Conservation (phyloP, 2,797 vertebrate genomes). For the Squalus acanthias region DNA sequence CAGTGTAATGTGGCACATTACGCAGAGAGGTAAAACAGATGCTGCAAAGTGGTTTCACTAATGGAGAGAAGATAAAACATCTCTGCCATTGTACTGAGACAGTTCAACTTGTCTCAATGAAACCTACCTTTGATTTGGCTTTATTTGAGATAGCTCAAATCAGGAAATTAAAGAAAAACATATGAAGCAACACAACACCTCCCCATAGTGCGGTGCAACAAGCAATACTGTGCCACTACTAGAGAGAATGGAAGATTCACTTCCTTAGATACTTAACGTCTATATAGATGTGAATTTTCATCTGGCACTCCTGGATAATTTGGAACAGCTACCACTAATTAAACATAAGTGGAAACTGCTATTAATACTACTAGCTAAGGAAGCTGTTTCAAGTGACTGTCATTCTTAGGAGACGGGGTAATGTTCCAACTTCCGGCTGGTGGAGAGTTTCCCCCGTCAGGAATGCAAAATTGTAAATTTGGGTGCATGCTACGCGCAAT, state of each 20-base stretch:
- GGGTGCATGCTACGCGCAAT: neutral
- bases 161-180: neutral
- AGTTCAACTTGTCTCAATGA: neutral
- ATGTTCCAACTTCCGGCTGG: neutral
- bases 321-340: neutral
- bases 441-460: neutral
- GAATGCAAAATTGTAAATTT: neutral
- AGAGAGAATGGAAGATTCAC: neutral
- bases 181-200: neutral
- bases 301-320: neutral
- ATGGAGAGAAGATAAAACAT: neutral
- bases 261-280: neutral
- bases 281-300: neutral
- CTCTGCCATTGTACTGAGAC: neutral
- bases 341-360: neutral
- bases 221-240: neutral
- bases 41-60: neutral
- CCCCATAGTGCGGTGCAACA: neutral
- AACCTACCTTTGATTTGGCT: neutral
- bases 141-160: neutral
- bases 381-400: neutral
- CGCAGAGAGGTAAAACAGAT: neutral
- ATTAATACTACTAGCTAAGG: neutral
- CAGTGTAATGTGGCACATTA: neutral
- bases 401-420: neutral